phyloP scores from a whole-genome alignment of 1,140 invertebrate species.

The Heliconius himera region DNA sequence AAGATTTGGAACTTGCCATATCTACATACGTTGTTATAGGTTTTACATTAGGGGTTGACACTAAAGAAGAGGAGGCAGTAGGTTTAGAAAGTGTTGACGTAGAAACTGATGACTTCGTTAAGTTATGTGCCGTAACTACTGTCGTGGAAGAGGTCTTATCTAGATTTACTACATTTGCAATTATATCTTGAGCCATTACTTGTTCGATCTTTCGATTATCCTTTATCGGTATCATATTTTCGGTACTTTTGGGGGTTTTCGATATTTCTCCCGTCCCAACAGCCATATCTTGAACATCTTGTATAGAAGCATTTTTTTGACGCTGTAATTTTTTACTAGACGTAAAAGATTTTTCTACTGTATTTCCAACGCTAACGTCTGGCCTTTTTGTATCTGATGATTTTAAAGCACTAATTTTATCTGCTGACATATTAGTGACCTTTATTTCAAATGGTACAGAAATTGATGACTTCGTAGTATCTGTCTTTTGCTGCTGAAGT shows the following conservation, averaged over 20 bases:
- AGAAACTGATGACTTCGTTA: background rate
- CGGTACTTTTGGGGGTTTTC: constrained; percentile 13
- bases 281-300: constrained; percentile 39
- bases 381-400: background rate
- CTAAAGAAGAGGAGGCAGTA: constrained; percentile 1
- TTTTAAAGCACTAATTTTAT: constrained; percentile 3
- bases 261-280: background rate
- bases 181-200: background rate
- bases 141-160: background rate
- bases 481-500: background rate
- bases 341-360: constrained; percentile 26
- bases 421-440: constrained; percentile 1
- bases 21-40: constrained; percentile 2
- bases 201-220: constrained; percentile 21
- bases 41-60: constrained; percentile 14
- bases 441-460: background rate
- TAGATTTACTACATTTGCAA: constrained; percentile 4
- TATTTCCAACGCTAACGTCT: constrained; percentile 13
- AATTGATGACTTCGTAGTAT: background rate
- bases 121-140: background rate
- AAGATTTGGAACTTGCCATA: background rate
- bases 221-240: constrained; percentile 13
- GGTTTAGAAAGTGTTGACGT: constrained; percentile 21
- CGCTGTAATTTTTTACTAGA: constrained; percentile 57
- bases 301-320: constrained; percentile 53